Evolutionary conservation across 2,113 vertebrate genomes (phyloP).

Genomic region (Apteryx mantelli): DNA sequence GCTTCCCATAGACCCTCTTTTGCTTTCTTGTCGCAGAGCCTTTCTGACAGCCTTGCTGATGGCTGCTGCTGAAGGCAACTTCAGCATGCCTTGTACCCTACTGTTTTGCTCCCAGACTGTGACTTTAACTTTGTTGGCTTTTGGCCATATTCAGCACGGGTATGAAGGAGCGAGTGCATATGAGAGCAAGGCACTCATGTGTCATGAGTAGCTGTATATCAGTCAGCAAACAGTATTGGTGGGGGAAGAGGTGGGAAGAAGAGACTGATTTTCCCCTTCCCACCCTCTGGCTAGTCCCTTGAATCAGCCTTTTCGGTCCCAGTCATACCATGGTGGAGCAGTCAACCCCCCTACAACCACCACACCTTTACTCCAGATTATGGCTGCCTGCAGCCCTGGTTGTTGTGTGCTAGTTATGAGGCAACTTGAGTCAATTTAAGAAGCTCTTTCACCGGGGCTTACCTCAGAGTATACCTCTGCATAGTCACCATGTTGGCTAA

Average conservation of each 20-base stretch:
- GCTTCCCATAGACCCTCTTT: not conserved
- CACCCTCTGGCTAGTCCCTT: not conserved
- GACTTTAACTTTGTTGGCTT: not conserved
- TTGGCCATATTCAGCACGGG: not conserved
- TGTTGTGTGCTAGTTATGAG: not conserved
- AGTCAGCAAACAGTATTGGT: not conserved
- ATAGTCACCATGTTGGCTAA: not conserved
- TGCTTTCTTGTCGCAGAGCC: not conserved
- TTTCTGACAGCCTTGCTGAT: not conserved
- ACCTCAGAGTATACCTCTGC: not conserved
- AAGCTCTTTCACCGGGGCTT: not conserved
- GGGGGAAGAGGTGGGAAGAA: not conserved
- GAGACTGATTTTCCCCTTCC: not conserved
- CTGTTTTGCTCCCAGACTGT: not conserved
- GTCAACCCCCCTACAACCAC: not conserved
- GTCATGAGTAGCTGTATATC: not conserved
- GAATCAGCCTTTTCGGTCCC: not conserved
- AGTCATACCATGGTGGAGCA: not conserved
- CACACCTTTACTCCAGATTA: not conserved
- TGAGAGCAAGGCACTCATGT: rapidly evolving
- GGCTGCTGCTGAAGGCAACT: not conserved
- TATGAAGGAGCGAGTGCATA: not conserved
- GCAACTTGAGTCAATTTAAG: not conserved
- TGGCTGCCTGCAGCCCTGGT: not conserved
- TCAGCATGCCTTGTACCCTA: not conserved